These are phyloP conservation scores for Eubasilissa regina DNA, from an alignment of 1,140 invertebrate genomes.

Conservation along the genomic window DNA sequence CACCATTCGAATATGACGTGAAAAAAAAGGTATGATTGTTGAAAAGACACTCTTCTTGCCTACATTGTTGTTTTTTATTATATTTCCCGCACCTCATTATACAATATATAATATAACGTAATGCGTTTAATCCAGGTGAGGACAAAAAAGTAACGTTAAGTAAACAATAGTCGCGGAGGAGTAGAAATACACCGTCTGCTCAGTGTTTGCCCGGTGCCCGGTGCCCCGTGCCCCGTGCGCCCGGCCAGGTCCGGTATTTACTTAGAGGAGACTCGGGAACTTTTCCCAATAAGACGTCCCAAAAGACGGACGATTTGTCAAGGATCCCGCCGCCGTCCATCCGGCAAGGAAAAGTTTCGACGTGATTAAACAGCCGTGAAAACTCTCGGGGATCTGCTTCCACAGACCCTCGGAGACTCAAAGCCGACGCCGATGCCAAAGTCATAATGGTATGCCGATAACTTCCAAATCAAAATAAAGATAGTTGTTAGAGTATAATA, in stretches of 20 bases:
- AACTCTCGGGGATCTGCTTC: neutral
- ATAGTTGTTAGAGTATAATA: too few species aligned
- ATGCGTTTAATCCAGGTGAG: too few species aligned
- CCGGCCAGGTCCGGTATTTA: neutral
- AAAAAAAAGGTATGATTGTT: too few species aligned
- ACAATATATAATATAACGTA: too few species aligned
- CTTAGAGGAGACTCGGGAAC: neutral
- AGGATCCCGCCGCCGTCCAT: conserved; percentile 12
- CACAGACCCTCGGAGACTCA: neutral
- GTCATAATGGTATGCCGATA: neutral
- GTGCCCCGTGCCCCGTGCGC: neutral
- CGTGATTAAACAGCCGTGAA: conserved; percentile 28
- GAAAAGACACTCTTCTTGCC: too few species aligned
- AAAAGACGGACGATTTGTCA: conserved; percentile 31
- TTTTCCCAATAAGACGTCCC: conserved; percentile 33
- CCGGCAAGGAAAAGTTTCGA: conserved; percentile 7
- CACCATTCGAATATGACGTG: too few species aligned
- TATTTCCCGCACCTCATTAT: too few species aligned
- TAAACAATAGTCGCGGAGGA: too few species aligned
- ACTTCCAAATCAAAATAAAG: neutral
- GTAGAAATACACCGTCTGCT: too few species aligned
- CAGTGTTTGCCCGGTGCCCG: neutral
- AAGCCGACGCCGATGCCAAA: neutral
- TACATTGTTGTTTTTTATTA: too few species aligned
- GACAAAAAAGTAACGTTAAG: too few species aligned